Percentiles rank a stretch among this genome's conserved stretches.
Conservation (phyloP, 2,888 invertebrate species). For the Polymixis lichenea region DNA sequence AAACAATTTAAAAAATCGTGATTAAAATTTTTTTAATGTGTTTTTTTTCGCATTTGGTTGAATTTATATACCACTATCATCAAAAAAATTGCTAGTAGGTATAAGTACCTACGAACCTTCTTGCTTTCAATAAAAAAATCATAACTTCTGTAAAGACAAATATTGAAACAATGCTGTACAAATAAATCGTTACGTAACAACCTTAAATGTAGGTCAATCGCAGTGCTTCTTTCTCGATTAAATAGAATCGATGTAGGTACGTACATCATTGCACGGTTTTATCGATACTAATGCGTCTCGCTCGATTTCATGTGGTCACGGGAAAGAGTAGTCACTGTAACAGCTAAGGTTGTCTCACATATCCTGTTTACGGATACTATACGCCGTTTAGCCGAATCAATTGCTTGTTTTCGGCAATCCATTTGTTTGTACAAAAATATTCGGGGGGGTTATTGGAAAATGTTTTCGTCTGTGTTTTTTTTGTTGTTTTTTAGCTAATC, state of each 20-base stretch:
- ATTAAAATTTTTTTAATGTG: too few relatives aligned
- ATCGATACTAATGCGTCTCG: conserved; percentile 76
- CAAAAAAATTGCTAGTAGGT: background rate
- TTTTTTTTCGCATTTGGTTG: background rate
- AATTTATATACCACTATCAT: background rate
- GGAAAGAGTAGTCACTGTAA: conserved; percentile 63
- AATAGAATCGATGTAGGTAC: conserved; percentile 50
- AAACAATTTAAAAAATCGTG: too few relatives aligned
- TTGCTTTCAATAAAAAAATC: background rate
- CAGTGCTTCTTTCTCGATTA: conserved; percentile 49
- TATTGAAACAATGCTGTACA: background rate
- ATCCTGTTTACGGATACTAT: conserved; percentile 58
- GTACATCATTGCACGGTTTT: conserved; percentile 64
- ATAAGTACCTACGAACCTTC: too few relatives aligned
- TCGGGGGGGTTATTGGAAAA: conserved; percentile 6
- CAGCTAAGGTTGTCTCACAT: conserved; percentile 58
- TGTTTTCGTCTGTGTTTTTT: conserved; percentile 2
- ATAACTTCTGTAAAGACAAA: background rate
- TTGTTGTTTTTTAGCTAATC: conserved; percentile 5
- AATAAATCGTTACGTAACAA: conserved; percentile 16
- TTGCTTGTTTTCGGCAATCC: conserved; percentile 47
- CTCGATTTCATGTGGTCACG: conserved; percentile 74
- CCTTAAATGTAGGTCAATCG: conserved; percentile 34
- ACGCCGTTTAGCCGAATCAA: conserved; percentile 43
- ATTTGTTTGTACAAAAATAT: conserved; percentile 39